phyloP scores from a whole-genome alignment of 2,113 vertebrate species.

The Gila orcuttii region DNA sequence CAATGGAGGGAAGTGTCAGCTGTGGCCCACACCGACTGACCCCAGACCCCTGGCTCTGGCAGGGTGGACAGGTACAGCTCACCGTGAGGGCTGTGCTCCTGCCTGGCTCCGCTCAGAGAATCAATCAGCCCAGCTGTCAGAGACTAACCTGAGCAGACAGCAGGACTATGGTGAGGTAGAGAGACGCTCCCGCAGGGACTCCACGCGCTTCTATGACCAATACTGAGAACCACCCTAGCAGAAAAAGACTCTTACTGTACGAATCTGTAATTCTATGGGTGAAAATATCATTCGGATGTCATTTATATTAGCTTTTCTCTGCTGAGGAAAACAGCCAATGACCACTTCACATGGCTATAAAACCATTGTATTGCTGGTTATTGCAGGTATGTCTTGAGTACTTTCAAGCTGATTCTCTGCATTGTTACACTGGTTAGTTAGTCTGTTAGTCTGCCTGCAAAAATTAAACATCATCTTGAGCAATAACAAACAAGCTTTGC shows the following conservation, averaged over 20 bases:
- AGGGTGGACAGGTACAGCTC: constrained; percentile 58
- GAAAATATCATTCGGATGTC: constrained; percentile 16
- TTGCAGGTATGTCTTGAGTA: not conserved
- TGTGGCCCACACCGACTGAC: constrained; percentile 44
- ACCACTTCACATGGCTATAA: not conserved
- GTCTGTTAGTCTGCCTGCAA: not conserved
- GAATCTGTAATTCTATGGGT: not conserved
- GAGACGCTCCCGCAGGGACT: constrained; percentile 39
- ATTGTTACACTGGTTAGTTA: not conserved
- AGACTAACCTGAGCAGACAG: constrained; percentile 56
- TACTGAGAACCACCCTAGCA: constrained; percentile 2
- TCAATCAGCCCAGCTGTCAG: constrained; percentile 60
- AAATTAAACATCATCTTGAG: not conserved
- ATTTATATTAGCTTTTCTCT: not conserved
- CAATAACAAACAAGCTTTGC: not conserved
- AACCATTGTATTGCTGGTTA: not conserved
- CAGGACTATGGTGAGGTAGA: constrained; percentile 34
- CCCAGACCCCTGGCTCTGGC: constrained; percentile 47
- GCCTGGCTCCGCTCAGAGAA: constrained; percentile 53
- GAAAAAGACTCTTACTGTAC: not conserved
- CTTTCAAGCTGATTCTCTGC: not conserved
- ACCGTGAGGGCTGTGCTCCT: constrained; percentile 47
- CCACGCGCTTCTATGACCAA: constrained; percentile 15
- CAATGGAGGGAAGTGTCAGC: constrained; percentile 48
- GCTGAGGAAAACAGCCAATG: not conserved